A percentile compares a stretch with the other conserved stretches of the same genome.
These are phyloP conservation scores for Phaetusa simplex DNA, from an alignment of 2,113 vertebrate genomes.

Conservation along the genomic window DNA sequence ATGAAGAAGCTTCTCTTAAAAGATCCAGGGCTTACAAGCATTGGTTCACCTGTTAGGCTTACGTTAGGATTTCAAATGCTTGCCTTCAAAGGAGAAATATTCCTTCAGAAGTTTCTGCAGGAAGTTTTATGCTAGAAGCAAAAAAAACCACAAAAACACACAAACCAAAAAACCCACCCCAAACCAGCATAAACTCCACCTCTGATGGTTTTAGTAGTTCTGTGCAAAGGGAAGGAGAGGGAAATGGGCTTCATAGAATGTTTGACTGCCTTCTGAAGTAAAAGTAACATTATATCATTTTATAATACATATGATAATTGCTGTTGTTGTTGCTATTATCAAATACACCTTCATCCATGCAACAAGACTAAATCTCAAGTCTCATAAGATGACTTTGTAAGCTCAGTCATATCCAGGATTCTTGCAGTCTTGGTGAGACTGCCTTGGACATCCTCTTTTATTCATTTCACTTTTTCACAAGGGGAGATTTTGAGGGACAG, in stretches of 20 bases:
- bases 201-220: neutral
- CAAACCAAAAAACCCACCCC: neutral
- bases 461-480: neutral
- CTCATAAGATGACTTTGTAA: neutral
- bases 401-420: neutral
- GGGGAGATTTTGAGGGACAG: neutral
- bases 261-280: neutral
- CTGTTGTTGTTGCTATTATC: neutral
- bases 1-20: constrained; percentile 60
- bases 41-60: constrained; percentile 59
- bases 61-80: constrained; percentile 16
- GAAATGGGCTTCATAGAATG: neutral
- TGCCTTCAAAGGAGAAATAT: constrained; percentile 21
- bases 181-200: neutral
- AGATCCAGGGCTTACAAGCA: neutral
- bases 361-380: neutral
- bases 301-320: neutral
- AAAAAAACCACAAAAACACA: neutral
- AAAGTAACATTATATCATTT: neutral
- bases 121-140: neutral
- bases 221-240: neutral
- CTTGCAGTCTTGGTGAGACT: neutral
- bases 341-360: neutral
- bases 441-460: neutral
- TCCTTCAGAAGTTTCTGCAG: constrained; percentile 7